These are phyloP conservation scores for Hystrix cristata DNA, from an alignment of 2,113 vertebrate genomes.

Conservation along the genomic window DNA sequence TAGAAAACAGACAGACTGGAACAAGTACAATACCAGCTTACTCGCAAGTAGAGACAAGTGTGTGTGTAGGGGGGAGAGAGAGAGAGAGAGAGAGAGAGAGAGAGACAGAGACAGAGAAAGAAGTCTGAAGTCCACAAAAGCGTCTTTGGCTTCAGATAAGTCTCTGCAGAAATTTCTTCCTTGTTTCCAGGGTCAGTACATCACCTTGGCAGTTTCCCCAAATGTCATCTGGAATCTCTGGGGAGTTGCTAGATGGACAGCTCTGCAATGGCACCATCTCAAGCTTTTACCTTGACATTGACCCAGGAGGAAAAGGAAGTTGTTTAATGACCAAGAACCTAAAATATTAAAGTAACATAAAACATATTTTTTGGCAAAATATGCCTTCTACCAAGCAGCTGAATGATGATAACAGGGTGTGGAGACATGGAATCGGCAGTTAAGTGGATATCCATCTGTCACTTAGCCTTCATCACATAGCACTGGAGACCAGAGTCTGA, in stretches of 20 bases:
- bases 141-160: neutral
- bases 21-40: neutral
- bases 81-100: too few relatives aligned
- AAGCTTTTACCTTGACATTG: conserved; percentile 47
- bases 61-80: too few relatives aligned
- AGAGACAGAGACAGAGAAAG: too few relatives aligned
- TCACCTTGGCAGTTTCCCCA: neutral
- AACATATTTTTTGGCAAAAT: conserved; percentile 68
- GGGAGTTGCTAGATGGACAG: neutral
- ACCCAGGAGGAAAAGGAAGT: neutral
- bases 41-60: conserved; percentile 25
- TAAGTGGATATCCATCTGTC: conserved; percentile 68
- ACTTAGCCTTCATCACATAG: conserved; percentile 42
- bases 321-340: conserved; percentile 7
- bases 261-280: neutral
- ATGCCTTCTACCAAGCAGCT: neutral
- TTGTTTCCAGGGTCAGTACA: neutral
- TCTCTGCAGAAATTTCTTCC: neutral
- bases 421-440: conserved; percentile 61
- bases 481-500: conserved; percentile 68
- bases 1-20: conserved; percentile 9
- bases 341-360: conserved; percentile 45
- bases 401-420: conserved; percentile 68
- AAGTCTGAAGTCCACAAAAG: neutral
- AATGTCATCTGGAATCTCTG: neutral